A percentile compares a stretch with the other conserved stretches of the same genome.
Evolutionary conservation across 2,888 invertebrate species (phyloP).

Genomic region (Yponomeuta malinellus): DNA sequence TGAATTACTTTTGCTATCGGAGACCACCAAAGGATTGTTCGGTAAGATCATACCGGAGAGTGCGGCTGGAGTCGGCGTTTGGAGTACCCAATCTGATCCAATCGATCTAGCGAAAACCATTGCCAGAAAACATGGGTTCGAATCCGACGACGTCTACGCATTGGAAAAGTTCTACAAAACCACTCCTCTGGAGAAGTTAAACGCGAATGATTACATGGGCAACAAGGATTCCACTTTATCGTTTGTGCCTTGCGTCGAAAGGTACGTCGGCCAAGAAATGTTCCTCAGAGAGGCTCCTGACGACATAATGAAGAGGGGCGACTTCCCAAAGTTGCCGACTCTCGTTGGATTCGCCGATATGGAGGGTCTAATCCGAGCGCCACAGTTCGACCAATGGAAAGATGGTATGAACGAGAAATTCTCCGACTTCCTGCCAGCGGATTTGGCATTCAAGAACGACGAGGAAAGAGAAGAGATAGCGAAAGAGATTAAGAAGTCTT

Average conservation of each 20-base stretch:
- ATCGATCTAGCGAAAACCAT: no score
- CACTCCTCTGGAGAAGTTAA: not conserved
- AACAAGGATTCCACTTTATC: not conserved
- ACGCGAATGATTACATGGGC: not conserved
- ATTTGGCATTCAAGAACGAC: not conserved
- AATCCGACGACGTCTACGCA: not conserved
- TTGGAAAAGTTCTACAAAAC: constrained; percentile 15
- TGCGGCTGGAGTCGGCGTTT: constrained; percentile 33
- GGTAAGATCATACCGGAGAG: constrained; percentile 46
- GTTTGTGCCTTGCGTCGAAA: constrained; percentile 15
- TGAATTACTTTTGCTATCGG: constrained; percentile 43
- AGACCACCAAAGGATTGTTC: constrained; percentile 39
- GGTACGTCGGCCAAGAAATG: not conserved
- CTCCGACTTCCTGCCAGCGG: constrained; percentile 11
- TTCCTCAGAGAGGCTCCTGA: constrained; percentile 10
- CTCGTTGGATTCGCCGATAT: not conserved
- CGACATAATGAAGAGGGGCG: constrained; percentile 10
- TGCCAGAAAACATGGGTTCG: no score
- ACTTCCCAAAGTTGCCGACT: not conserved
- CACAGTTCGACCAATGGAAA: constrained; percentile 12
- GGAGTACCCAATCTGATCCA: constrained; percentile 34
- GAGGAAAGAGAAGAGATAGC: constrained; percentile 8
- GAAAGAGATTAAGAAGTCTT: constrained; percentile 5
- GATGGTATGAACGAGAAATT: constrained; percentile 13
- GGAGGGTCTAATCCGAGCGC: constrained; percentile 8